Evolutionary conservation across 2,797 vertebrate species (phyloP).

Genomic region (Alosa sapidissima): DNA sequence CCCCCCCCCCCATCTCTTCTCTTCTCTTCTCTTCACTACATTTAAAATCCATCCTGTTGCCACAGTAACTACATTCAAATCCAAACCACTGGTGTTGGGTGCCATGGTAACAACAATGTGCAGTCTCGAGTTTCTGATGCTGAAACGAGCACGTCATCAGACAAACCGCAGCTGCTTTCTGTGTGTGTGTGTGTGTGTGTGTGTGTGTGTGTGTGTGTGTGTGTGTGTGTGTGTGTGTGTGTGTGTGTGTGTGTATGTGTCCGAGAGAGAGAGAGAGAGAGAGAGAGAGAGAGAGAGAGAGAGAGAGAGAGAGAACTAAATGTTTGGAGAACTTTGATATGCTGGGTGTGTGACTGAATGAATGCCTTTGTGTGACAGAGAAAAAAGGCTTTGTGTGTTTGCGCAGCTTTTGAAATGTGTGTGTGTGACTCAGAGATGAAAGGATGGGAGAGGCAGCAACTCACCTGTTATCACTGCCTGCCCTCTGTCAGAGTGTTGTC

Average conservation of each 20-base stretch:
- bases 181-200: slow-evolving; percentile 25
- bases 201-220: not conserved
- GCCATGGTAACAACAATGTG: slow-evolving; percentile 53
- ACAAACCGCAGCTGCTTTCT: not conserved
- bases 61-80: slow-evolving; percentile 58
- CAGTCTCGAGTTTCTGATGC: slow-evolving; percentile 23
- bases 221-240: slow-evolving; percentile 23
- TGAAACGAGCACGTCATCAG: not conserved
- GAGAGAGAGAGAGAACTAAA: not conserved
- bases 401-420: not conserved
- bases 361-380: not conserved
- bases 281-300: too few relatives aligned
- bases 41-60: slow-evolving; percentile 48
- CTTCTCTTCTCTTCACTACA: not conserved
- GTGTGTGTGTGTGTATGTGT: not conserved
- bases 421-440: not conserved
- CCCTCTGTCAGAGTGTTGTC: not conserved
- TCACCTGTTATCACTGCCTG: slow-evolving; percentile 23
- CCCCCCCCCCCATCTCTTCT: slow-evolving; percentile 8
- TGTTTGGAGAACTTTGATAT: slow-evolving; percentile 5
- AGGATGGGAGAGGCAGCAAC: slow-evolving; percentile 22
- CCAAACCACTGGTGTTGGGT: slow-evolving; percentile 55
- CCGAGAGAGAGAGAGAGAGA: too few relatives aligned
- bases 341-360: not conserved
- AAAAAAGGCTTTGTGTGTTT: not conserved